Evolutionary conservation across 2,888 invertebrate species (phyloP).

Genomic region (Merodon equestris): DNA sequence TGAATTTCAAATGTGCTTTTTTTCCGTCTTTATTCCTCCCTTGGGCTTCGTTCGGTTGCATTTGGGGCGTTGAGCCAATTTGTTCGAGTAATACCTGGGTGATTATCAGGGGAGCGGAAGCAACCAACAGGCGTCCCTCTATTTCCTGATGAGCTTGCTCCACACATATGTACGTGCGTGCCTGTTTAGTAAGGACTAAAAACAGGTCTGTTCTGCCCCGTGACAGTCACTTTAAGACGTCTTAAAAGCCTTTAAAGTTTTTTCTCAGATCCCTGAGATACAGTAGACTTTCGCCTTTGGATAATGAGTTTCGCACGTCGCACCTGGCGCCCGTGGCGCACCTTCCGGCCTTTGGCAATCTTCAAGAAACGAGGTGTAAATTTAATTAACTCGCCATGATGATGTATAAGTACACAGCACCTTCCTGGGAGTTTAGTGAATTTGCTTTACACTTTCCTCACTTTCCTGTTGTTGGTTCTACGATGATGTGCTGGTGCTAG

Average conservation of each 20-base stretch:
- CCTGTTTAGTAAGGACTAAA: too few species aligned
- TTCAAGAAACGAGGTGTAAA: slow-evolving; percentile 66
- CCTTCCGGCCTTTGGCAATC: slow-evolving; percentile 43
- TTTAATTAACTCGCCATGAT: slow-evolving; percentile 67
- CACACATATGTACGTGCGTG: too few species aligned
- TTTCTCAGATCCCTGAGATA: slow-evolving; percentile 40
- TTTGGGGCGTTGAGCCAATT: slow-evolving; percentile 54
- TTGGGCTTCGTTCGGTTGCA: background rate
- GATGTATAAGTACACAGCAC: slow-evolving; percentile 64
- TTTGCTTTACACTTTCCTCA: slow-evolving; percentile 56
- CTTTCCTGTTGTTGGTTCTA: too few species aligned
- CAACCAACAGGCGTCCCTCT: background rate
- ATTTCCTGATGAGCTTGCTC: slow-evolving; percentile 36
- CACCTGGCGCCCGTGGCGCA: slow-evolving; percentile 41
- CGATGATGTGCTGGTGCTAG: background rate
- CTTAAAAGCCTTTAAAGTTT: slow-evolving; percentile 1
- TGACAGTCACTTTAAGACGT: too few species aligned
- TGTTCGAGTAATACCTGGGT: slow-evolving; percentile 32
- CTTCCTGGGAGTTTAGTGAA: slow-evolving; percentile 36
- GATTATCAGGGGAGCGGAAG: background rate
- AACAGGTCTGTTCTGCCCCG: too few species aligned
- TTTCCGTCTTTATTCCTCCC: slow-evolving; percentile 38
- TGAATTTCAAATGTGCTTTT: slow-evolving; percentile 65
- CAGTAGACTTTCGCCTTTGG: background rate
- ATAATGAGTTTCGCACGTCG: slow-evolving; percentile 17